Conservation (phyloP, 30 jellyfish, hydroid and myxozoan genomes). For the Hydractinia symbiolongicarpus region DNA sequence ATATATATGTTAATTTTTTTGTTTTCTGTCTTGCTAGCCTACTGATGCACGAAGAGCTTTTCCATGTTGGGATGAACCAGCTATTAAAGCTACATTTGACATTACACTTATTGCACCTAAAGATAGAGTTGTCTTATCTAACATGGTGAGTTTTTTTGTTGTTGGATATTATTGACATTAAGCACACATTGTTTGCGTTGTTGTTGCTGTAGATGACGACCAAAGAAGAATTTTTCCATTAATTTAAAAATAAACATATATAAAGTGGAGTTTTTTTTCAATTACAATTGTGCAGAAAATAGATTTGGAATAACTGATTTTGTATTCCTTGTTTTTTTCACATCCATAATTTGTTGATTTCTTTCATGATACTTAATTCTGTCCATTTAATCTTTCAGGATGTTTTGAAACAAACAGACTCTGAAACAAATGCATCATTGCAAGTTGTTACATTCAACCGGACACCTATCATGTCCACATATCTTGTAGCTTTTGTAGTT, state of each 20-base stretch:
- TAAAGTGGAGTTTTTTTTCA: no score
- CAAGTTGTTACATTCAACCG: conserved; percentile 65
- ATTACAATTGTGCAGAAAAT: no score
- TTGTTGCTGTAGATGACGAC: no score
- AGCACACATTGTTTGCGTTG: no score
- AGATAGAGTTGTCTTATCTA: conserved; percentile 73
- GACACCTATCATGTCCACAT: conserved; percentile 94
- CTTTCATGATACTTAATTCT: no score
- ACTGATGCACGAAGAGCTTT: conserved; percentile 98
- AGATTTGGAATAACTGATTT: no score
- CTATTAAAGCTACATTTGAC: conserved; percentile 91
- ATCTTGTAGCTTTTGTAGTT: conserved; percentile 85
- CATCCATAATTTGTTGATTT: no score
- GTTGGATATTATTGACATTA: neutral
- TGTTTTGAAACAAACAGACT: conserved; percentile 44
- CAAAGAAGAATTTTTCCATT: no score
- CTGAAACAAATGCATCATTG: conserved; percentile 41
- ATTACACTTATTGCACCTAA: conserved; percentile 77
- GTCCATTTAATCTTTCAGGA: conserved; percentile 21
- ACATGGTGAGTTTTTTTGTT: conserved; percentile 55
- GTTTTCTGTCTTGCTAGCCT: conserved; percentile 41
- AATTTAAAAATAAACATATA: no score
- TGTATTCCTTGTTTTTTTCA: no score
- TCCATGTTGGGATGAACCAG: conserved; percentile 99
- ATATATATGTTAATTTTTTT: neutral